phyloP scores from a whole-genome alignment of 2,797 vertebrate species.

The Falco berigora region DNA sequence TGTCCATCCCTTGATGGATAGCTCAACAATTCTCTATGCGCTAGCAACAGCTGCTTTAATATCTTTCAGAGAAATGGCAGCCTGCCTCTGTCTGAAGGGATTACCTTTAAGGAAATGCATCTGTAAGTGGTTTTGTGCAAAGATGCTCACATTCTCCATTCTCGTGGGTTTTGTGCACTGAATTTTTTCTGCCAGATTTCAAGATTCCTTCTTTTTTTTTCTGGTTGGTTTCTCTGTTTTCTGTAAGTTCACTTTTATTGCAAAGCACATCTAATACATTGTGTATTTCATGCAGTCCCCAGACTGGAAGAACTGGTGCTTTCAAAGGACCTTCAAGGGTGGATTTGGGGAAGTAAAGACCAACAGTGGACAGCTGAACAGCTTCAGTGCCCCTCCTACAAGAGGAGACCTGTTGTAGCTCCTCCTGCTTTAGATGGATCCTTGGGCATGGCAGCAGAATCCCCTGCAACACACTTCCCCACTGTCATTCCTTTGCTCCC shows the following conservation, averaged over 20 bases:
- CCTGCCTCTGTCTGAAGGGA: slow-evolving; percentile 9
- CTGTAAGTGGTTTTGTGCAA: neutral
- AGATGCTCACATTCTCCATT: neutral
- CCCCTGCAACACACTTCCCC: neutral
- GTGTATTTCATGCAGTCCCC: neutral
- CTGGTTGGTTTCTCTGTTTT: neutral
- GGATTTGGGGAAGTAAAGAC: neutral
- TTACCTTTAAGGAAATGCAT: slow-evolving; percentile 10
- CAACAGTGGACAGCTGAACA: neutral
- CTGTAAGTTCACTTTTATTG: neutral
- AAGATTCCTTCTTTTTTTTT: neutral
- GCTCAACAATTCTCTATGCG: neutral
- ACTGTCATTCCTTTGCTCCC: neutral
- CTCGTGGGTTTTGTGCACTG: neutral
- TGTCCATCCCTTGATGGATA: neutral
- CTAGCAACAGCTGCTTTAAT: slow-evolving; percentile 43
- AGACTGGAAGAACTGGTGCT: neutral
- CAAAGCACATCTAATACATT: neutral
- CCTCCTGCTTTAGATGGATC: neutral
- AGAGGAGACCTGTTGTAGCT: neutral
- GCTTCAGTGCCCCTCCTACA: neutral
- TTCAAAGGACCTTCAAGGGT: neutral
- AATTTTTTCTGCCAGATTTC: neutral
- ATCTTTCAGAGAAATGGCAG: slow-evolving; percentile 18
- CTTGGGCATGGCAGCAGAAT: neutral